Conservation (phyloP, 2,888 invertebrate species). For the Lutraria lutraria region DNA sequence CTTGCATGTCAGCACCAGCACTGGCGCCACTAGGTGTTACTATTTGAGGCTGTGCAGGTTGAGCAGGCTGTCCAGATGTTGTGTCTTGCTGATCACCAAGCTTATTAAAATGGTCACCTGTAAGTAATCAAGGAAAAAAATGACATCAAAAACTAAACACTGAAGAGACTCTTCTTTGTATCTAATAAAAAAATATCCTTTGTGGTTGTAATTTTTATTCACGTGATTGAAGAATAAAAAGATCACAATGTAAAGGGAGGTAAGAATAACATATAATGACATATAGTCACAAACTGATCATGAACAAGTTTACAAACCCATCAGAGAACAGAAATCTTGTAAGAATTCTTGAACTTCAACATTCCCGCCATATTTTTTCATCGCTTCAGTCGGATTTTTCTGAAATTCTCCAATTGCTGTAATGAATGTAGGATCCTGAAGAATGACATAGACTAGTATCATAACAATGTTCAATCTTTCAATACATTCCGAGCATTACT, state of each 20-base stretch:
- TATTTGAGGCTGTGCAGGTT: conserved; percentile 26
- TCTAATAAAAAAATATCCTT: too few species aligned
- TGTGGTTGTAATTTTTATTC: too few species aligned
- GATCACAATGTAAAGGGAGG: too few species aligned
- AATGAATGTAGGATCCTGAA: conserved; percentile 82
- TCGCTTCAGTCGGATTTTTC: conserved; percentile 82
- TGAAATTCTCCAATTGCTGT: conserved; percentile 84
- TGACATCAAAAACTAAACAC: background rate
- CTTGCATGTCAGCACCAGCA: conserved; percentile 69
- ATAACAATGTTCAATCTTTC: too few species aligned
- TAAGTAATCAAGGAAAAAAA: conserved; percentile 16
- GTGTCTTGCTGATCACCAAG: conserved; percentile 66
- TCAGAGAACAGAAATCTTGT: conserved; percentile 82
- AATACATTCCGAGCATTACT: too few species aligned
- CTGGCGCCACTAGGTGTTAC: conserved; percentile 55
- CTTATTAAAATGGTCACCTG: conserved; percentile 82
- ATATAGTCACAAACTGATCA: too few species aligned
- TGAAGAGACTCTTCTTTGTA: too few species aligned
- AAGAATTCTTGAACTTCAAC: conserved; percentile 83
- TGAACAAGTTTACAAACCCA: conserved; percentile 76
- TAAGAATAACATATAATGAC: too few species aligned
- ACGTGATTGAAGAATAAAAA: too few species aligned
- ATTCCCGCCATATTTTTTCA: conserved; percentile 82
- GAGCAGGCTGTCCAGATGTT: conserved; percentile 1
- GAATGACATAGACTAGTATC: background rate